A percentile compares a stretch with the other conserved stretches of the same genome.
phyloP scores from a whole-genome alignment of 2,113 vertebrate species.

The Aspiorhynchus laticeps region DNA sequence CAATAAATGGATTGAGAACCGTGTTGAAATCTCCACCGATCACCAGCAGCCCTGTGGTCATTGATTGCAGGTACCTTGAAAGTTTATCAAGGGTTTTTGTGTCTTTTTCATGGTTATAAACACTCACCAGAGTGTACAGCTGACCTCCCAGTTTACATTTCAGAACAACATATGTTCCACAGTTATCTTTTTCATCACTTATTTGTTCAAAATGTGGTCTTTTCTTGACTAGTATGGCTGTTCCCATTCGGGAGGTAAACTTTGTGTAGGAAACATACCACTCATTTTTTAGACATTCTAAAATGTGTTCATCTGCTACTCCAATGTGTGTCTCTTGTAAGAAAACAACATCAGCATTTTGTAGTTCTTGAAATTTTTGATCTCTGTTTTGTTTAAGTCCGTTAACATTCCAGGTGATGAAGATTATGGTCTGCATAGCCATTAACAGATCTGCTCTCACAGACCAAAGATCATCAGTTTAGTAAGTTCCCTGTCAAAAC shows the following conservation, averaged over 20 bases:
- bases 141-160: slow-evolving; percentile 18
- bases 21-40: slow-evolving; percentile 44
- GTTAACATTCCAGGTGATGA: slow-evolving; percentile 37
- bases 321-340: slow-evolving; percentile 31
- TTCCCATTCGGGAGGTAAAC: not conserved
- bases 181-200: slow-evolving; percentile 10
- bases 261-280: slow-evolving; percentile 23
- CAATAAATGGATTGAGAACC: not conserved
- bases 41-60: slow-evolving; percentile 33
- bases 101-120: slow-evolving; percentile 30
- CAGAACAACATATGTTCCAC: slow-evolving; percentile 30
- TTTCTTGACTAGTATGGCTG: slow-evolving; percentile 24
- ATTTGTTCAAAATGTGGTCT: not conserved
- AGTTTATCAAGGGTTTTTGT: slow-evolving; percentile 1
- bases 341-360: slow-evolving; percentile 20
- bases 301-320: not conserved
- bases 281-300: not conserved
- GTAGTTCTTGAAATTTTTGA: not conserved
- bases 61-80: not conserved
- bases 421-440: not conserved
- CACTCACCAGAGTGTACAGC: slow-evolving; percentile 14
- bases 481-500: slow-evolving; percentile 12
- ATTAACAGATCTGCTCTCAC: not conserved
- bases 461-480: not conserved
- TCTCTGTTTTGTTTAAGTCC: not conserved